Evolutionary conservation across 2,797 vertebrate genomes (phyloP).

Genomic region (Intellagama lesueurii): DNA sequence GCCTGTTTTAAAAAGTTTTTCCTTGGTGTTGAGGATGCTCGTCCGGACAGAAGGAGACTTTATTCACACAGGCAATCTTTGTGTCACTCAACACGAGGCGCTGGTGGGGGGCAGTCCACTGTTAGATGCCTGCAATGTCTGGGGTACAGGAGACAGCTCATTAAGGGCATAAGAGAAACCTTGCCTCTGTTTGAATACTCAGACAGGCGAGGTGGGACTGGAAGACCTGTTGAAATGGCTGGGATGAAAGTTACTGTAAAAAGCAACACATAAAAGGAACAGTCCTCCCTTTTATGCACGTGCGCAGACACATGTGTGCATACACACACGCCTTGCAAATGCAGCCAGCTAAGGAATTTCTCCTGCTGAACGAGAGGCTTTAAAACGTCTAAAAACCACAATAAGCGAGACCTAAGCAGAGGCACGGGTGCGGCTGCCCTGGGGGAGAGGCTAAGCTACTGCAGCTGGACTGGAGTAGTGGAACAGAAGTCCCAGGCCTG

Average conservation of each 20-base stretch:
- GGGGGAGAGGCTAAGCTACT: neutral
- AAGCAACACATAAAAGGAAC: neutral
- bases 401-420: neutral
- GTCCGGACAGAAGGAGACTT: too few species aligned
- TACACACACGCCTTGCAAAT: neutral
- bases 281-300: neutral
- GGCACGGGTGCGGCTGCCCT: neutral
- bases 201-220: conserved; percentile 63
- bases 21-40: too few species aligned
- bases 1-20: neutral
- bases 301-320: too few species aligned
- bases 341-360: conserved; percentile 50
- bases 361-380: conserved; percentile 20
- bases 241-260: too few species aligned
- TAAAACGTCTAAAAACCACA: conserved; percentile 1
- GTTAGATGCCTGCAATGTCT: neutral
- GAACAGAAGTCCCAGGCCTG: neutral
- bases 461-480: conserved; percentile 4
- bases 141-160: conserved; percentile 56
- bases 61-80: neutral
- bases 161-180: neutral
- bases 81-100: neutral
- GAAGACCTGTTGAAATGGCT: conserved; percentile 22
- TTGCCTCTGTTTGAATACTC: neutral
- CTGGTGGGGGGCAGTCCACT: neutral